Conservation (phyloP, 2,797 vertebrate species). For the Artibeus jamaicensis region DNA sequence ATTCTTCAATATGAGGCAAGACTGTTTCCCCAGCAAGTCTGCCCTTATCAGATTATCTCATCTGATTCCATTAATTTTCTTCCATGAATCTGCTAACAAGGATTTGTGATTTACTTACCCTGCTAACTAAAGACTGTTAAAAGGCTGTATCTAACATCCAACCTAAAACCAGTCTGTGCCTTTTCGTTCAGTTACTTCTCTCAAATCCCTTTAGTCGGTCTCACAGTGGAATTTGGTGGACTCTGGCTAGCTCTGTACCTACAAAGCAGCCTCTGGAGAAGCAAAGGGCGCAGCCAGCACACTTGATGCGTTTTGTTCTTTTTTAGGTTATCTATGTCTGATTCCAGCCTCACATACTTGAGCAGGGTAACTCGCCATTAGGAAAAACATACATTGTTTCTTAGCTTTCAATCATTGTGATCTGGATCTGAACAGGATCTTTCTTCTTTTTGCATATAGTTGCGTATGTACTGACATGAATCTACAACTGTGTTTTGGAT, state of each 20-base stretch:
- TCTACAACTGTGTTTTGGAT: slow-evolving; percentile 34
- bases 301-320: slow-evolving; percentile 21
- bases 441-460: background rate
- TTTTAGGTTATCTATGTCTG: background rate
- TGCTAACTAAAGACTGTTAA: slow-evolving; percentile 85
- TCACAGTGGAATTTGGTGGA: slow-evolving; percentile 74
- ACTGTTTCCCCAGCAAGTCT: slow-evolving; percentile 84
- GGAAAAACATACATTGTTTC: background rate
- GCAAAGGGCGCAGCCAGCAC: slow-evolving; percentile 73
- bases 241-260: slow-evolving; percentile 74
- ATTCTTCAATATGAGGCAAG: slow-evolving; percentile 78
- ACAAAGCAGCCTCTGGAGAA: slow-evolving; percentile 77
- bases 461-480: background rate
- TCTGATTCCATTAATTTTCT: slow-evolving; percentile 89
- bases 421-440: background rate
- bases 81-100: slow-evolving; percentile 85
- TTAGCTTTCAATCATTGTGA: slow-evolving; percentile 35
- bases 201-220: slow-evolving; percentile 79
- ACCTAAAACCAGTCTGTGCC: slow-evolving; percentile 76
- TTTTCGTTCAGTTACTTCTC: slow-evolving; percentile 75
- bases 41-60: slow-evolving; percentile 86
- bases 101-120: slow-evolving; percentile 86
- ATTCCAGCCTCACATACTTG: background rate
- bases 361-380: slow-evolving; percentile 18
- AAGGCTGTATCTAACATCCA: slow-evolving; percentile 84